These are phyloP conservation scores for Caenorhabditis latens DNA, from an alignment of 1,140 invertebrate genomes.

Conservation along the genomic window DNA sequence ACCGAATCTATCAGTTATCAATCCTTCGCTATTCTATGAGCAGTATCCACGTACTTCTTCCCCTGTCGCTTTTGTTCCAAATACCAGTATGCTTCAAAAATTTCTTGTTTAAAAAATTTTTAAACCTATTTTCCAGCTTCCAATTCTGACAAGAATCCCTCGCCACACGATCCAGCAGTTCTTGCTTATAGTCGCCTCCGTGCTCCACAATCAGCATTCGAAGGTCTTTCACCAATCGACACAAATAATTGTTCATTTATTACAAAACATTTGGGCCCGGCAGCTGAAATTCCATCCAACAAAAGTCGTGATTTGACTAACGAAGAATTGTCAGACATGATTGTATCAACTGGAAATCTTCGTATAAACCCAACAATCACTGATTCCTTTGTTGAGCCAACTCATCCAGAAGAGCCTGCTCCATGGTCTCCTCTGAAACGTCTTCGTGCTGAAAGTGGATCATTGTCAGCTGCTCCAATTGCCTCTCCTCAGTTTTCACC, in stretches of 20 bases:
- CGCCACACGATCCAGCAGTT: slow-evolving; percentile 26
- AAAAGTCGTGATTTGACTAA: slow-evolving; percentile 14
- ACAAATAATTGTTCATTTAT: slow-evolving; percentile 40
- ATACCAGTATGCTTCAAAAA: background rate
- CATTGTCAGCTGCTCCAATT: background rate
- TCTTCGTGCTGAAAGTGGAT: slow-evolving; percentile 39
- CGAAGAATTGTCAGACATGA: slow-evolving; percentile 37
- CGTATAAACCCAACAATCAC: slow-evolving; percentile 3
- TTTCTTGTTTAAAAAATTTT: background rate
- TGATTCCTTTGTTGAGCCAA: background rate
- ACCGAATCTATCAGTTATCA: slow-evolving; percentile 19
- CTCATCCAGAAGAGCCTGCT: background rate
- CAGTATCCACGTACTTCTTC: slow-evolving; percentile 32
- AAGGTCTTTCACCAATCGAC: slow-evolving; percentile 44
- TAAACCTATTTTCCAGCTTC: slow-evolving; percentile 5
- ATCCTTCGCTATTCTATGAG: slow-evolving; percentile 32
- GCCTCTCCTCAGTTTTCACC: slow-evolving; percentile 27
- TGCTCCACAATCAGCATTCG: slow-evolving; percentile 24
- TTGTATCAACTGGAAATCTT: slow-evolving; percentile 34
- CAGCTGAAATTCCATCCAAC: background rate
- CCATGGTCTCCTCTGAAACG: slow-evolving; percentile 46
- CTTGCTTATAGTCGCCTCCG: slow-evolving; percentile 24
- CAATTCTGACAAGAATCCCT: background rate
- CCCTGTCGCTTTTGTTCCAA: background rate
- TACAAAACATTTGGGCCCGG: slow-evolving; percentile 19